A percentile compares a stretch with the other conserved stretches of the same genome.
Conservation (phyloP, 1,140 invertebrate genomes). For the Holotrichia oblita region DNA sequence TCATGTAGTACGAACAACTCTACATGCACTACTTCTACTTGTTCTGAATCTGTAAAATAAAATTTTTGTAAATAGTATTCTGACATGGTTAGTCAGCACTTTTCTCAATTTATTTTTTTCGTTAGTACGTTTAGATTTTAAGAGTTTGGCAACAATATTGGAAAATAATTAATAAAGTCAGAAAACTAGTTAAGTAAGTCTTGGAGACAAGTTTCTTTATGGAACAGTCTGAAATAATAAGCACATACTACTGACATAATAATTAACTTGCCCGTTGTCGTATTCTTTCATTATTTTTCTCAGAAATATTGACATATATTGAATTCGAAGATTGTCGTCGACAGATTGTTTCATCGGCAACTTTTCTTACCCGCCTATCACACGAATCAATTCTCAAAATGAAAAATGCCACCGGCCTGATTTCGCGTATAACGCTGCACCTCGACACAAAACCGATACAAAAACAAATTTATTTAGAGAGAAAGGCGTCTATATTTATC, state of each 20-base stretch:
- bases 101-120: too few relatives aligned
- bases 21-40: too few relatives aligned
- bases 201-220: too few relatives aligned
- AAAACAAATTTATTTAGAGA: slow-evolving; percentile 37
- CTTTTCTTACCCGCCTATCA: not conserved
- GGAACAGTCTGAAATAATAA: too few relatives aligned
- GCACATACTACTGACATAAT: not conserved
- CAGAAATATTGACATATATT: not conserved
- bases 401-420: slow-evolving; percentile 21
- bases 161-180: too few relatives aligned
- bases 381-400: slow-evolving; percentile 13
- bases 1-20: too few relatives aligned
- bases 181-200: too few relatives aligned
- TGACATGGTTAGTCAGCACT: too few relatives aligned
- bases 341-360: not conserved
- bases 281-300: not conserved
- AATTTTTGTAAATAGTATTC: too few relatives aligned
- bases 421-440: slow-evolving; percentile 6
- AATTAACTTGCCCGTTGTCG: not conserved
- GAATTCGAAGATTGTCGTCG: not conserved
- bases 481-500: slow-evolving; percentile 32
- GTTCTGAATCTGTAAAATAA: too few relatives aligned
- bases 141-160: too few relatives aligned
- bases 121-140: too few relatives aligned
- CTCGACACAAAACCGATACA: slow-evolving; percentile 22